Conservation (phyloP, 2,888 invertebrate genomes). For the Oxycera nigricornis region DNA sequence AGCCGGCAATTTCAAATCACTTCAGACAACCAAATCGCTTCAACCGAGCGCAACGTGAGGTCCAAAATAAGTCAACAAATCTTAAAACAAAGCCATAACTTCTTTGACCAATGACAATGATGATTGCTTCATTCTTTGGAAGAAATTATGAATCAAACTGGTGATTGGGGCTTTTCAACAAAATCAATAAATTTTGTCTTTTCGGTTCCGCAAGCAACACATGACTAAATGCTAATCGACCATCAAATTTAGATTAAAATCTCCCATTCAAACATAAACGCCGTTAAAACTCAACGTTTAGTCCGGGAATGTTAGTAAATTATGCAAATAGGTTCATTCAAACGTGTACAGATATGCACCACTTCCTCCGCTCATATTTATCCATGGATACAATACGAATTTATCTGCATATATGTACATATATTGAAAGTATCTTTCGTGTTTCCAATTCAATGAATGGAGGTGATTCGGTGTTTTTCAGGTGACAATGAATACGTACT, state of each 20-base stretch:
- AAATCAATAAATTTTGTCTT: neutral
- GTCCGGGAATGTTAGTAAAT: neutral
- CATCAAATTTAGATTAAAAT: constrained; percentile 20
- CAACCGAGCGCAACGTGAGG: neutral
- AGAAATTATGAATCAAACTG: neutral
- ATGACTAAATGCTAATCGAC: neutral
- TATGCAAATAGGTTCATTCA: constrained; percentile 14
- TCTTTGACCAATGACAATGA: neutral
- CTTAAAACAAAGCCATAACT: neutral
- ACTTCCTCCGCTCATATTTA: too few relatives aligned
- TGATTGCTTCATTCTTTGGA: neutral
- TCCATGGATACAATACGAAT: too few relatives aligned
- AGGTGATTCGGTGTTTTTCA: too few relatives aligned
- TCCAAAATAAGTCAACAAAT: neutral
- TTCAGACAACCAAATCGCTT: too few relatives aligned
- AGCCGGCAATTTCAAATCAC: too few relatives aligned
- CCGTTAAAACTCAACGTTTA: neutral
- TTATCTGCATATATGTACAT: too few relatives aligned
- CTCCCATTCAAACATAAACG: constrained; percentile 4
- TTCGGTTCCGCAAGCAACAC: neutral
- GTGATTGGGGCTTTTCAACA: neutral
- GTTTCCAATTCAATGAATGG: neutral
- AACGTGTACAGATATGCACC: neutral
- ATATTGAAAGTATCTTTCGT: neutral
- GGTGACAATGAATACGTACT: too few relatives aligned